A percentile compares a stretch with the other conserved stretches of the same genome.
Evolutionary conservation across 2,888 invertebrate genomes (phyloP).

Genomic region (Syrphus vitripennis): DNA sequence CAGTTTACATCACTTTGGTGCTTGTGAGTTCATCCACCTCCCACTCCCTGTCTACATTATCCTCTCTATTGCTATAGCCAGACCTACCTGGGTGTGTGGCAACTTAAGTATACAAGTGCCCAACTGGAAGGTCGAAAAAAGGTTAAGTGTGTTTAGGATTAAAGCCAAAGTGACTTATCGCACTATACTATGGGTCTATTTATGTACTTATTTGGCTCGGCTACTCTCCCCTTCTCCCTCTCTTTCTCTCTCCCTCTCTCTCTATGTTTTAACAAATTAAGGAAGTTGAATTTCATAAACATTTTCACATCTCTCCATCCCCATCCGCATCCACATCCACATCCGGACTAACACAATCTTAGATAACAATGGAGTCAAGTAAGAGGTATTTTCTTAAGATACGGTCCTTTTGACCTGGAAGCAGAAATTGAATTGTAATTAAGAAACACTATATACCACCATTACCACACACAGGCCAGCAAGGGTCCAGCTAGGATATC

Average conservation of each 20-base stretch:
- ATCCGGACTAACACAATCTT: background rate
- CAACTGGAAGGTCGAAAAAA: slow-evolving; percentile 25
- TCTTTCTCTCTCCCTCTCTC: no score
- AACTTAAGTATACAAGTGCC: slow-evolving; percentile 16
- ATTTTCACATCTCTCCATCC: background rate
- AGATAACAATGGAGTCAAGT: background rate
- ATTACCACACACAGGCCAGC: background rate
- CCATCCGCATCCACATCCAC: background rate
- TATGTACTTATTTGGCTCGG: background rate
- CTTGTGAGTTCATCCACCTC: slow-evolving; percentile 44
- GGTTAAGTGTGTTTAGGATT: slow-evolving; percentile 51
- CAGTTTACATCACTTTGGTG: slow-evolving; percentile 51
- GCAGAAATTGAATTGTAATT: background rate
- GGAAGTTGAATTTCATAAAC: background rate
- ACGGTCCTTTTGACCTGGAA: background rate
- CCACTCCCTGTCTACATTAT: background rate
- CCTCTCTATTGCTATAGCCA: background rate
- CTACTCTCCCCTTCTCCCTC: no score
- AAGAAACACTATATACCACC: background rate
- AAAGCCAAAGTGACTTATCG: slow-evolving; percentile 46
- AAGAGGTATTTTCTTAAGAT: background rate
- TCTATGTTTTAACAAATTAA: background rate
- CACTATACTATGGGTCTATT: slow-evolving; percentile 11
- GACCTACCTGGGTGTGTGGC: slow-evolving; percentile 1
- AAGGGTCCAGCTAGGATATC: background rate